Evolutionary conservation across 2,888 invertebrate genomes (phyloP).

Genomic region (Acleris holmiana): DNA sequence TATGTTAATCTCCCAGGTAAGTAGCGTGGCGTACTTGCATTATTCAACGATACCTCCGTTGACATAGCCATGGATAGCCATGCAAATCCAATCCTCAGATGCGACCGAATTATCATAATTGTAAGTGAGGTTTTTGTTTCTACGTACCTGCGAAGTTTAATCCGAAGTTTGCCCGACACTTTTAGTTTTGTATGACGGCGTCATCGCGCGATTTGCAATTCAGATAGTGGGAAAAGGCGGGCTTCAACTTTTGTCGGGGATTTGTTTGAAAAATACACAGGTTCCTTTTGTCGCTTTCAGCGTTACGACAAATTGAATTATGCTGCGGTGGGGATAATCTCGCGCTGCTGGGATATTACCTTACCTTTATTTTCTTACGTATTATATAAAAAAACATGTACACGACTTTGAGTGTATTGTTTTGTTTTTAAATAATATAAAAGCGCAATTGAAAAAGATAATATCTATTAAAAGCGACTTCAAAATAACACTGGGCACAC

Average conservation of each 20-base stretch:
- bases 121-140: slow-evolving; percentile 83
- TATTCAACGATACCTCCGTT: slow-evolving; percentile 81
- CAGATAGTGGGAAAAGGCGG: slow-evolving; percentile 81
- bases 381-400: not conserved
- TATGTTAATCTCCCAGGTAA: slow-evolving; percentile 82
- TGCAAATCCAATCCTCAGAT: slow-evolving; percentile 83
- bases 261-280: slow-evolving; percentile 79
- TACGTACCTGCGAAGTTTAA: slow-evolving; percentile 80
- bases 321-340: slow-evolving; percentile 47
- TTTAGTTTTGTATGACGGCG: slow-evolving; percentile 81
- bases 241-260: slow-evolving; percentile 70
- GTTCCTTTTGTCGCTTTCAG: slow-evolving; percentile 57
- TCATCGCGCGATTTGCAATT: slow-evolving; percentile 82
- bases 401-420: not conserved
- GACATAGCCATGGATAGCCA: slow-evolving; percentile 82
- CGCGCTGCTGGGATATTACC: slow-evolving; percentile 8
- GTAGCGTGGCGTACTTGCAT: slow-evolving; percentile 74
- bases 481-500: slow-evolving; percentile 5
- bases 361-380: not conserved
- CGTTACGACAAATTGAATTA: slow-evolving; percentile 75
- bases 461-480: not conserved
- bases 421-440: not conserved
- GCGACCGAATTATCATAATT: slow-evolving; percentile 83
- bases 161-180: slow-evolving; percentile 82
- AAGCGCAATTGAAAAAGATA: not conserved